Percentiles rank a stretch among this genome's conserved stretches.
Conservation (phyloP, 2,888 invertebrate genomes). For the Lycaena phlaeas region DNA sequence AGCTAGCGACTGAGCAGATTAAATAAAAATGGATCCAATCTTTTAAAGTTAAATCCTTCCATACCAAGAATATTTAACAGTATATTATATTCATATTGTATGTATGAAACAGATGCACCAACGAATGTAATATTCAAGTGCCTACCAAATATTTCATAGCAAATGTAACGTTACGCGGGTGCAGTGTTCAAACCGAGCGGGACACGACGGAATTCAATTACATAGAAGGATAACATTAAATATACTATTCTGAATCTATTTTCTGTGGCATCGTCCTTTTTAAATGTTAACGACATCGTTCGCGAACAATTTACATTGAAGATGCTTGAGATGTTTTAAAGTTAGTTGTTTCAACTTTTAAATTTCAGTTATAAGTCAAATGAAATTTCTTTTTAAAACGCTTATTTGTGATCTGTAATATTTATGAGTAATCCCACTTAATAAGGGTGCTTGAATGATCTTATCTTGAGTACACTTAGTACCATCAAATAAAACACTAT, state of each 20-base stretch:
- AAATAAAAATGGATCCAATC: no score
- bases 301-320: constrained; percentile 7
- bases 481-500: no score
- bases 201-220: constrained; percentile 39
- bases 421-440: no score
- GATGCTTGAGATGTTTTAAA: constrained; percentile 4
- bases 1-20: no score
- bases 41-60: no score
- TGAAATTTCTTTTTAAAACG: background rate
- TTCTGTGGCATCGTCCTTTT: constrained; percentile 1
- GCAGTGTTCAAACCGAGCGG: constrained; percentile 23
- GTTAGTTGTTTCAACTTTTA: constrained; percentile 3
- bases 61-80: no score
- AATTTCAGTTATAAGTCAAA: no score
- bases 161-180: constrained; percentile 36
- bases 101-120: background rate
- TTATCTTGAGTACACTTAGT: no score
- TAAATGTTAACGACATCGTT: constrained; percentile 8
- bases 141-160: constrained; percentile 59
- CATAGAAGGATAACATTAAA: constrained; percentile 36
- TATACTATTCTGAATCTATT: constrained; percentile 7
- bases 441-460: no score
- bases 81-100: background rate
- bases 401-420: no score
- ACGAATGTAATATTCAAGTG: constrained; percentile 24